These are phyloP conservation scores for Nomada lathburiana DNA, from an alignment of 2,888 invertebrate genomes.

Conservation along the genomic window DNA sequence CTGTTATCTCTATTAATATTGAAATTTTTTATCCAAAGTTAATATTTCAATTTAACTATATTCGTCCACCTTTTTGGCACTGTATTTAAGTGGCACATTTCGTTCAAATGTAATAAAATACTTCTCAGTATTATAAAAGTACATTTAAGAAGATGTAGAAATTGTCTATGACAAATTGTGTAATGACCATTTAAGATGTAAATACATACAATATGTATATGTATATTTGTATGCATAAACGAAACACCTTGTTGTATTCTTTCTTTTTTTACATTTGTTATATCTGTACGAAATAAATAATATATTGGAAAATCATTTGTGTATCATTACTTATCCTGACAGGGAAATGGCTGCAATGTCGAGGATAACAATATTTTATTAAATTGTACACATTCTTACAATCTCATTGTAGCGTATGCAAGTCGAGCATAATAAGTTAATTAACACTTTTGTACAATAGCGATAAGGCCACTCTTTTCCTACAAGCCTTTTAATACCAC, in stretches of 20 bases:
- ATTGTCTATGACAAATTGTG: constrained; percentile 13
- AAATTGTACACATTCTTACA: constrained; percentile 28
- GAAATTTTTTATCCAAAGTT: neutral
- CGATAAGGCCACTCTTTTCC: neutral
- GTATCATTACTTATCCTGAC: neutral
- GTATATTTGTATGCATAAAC: constrained; percentile 28
- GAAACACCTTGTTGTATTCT: constrained; percentile 29
- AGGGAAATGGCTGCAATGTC: neutral
- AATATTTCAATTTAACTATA: neutral
- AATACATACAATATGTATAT: constrained; percentile 34
- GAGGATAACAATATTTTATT: constrained; percentile 39
- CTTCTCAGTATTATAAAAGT: constrained; percentile 41
- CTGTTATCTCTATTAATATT: neutral
- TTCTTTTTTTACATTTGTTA: constrained; percentile 52
- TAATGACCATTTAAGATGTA: constrained; percentile 31
- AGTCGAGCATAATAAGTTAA: constrained; percentile 54
- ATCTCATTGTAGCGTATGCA: constrained; percentile 11
- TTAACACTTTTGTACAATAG: constrained; percentile 22
- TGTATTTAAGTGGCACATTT: neutral
- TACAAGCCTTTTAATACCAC: neutral
- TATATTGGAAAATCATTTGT: constrained; percentile 4
- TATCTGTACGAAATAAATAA: constrained; percentile 45
- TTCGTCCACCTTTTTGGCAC: neutral
- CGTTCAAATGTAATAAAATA: neutral
- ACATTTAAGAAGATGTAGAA: neutral